phyloP scores from a whole-genome alignment of 2,888 invertebrate species.

The Adelognathus sp. region DNA sequence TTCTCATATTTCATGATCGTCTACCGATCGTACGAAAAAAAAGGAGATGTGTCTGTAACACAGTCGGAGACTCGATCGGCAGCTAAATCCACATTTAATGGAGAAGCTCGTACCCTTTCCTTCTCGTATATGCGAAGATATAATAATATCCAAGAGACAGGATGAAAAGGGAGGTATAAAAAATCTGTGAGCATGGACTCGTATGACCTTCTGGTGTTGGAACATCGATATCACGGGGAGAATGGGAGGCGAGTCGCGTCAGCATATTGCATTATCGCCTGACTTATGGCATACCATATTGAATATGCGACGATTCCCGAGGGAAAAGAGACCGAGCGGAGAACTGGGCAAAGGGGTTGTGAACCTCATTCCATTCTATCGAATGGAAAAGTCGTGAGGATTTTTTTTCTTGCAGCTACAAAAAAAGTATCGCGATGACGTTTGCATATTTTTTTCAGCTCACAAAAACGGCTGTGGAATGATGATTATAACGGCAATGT shows the following conservation, averaged over 20 bases:
- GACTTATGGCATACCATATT: slow-evolving; percentile 75
- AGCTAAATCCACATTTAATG: slow-evolving; percentile 73
- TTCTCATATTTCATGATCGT: not conserved
- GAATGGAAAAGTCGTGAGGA: slow-evolving; percentile 5
- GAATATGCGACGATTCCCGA: slow-evolving; percentile 66
- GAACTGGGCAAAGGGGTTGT: slow-evolving; percentile 15
- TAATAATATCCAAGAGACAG: slow-evolving; percentile 4
- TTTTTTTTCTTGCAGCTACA: not conserved
- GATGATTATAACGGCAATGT: too few species aligned
- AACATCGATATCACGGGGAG: not conserved
- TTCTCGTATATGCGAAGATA: slow-evolving; percentile 2
- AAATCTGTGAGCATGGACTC: not conserved
- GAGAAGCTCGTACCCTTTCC: slow-evolving; percentile 65
- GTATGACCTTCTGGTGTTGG: not conserved
- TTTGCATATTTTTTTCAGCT: too few species aligned
- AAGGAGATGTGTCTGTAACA: slow-evolving; percentile 24
- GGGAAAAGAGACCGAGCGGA: slow-evolving; percentile 18
- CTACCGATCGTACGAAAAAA: not conserved
- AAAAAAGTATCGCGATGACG: too few species aligned
- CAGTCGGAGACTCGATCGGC: slow-evolving; percentile 49
- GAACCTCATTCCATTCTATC: slow-evolving; percentile 26
- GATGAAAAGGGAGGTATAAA: not conserved
- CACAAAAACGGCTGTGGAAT: too few species aligned
- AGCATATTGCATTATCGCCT: slow-evolving; percentile 77
- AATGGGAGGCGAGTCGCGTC: slow-evolving; percentile 61